Evolutionary conservation across 2,797 vertebrate species (phyloP).

Genomic region (Hydrocynus forskahlii): DNA sequence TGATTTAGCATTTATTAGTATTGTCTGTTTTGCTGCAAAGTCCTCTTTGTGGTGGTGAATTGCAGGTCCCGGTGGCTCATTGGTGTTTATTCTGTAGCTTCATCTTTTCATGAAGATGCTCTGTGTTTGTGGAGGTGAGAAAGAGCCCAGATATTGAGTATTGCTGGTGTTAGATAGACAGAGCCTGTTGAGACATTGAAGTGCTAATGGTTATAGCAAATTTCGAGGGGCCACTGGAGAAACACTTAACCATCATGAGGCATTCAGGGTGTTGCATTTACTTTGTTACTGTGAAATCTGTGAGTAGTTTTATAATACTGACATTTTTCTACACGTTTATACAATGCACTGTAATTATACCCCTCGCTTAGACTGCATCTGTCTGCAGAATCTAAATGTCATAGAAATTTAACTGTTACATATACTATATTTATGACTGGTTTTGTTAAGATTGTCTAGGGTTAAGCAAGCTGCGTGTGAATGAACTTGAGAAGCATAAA

Average conservation of each 20-base stretch:
- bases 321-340: neutral
- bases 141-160: constrained; percentile 42
- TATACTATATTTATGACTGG: too few relatives aligned
- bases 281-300: constrained; percentile 14
- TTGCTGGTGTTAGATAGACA: constrained; percentile 47
- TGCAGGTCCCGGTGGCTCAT: constrained; percentile 39
- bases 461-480: neutral
- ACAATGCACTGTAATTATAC: neutral
- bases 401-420: too few relatives aligned
- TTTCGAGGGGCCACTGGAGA: constrained; percentile 32
- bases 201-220: constrained; percentile 60
- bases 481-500: neutral
- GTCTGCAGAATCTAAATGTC: neutral
- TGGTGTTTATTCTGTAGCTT: constrained; percentile 66
- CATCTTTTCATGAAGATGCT: constrained; percentile 63
- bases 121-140: constrained; percentile 58
- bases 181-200: constrained; percentile 34
- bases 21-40: constrained; percentile 1
- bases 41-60: constrained; percentile 45
- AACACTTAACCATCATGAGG: constrained; percentile 17
- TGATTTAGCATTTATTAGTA: neutral
- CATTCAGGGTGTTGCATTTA: constrained; percentile 35
- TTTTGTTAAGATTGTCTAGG: neutral
- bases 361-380: neutral
- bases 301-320: neutral